Conservation (phyloP, 2,113 vertebrate species). For the Fregata magnificens region DNA sequence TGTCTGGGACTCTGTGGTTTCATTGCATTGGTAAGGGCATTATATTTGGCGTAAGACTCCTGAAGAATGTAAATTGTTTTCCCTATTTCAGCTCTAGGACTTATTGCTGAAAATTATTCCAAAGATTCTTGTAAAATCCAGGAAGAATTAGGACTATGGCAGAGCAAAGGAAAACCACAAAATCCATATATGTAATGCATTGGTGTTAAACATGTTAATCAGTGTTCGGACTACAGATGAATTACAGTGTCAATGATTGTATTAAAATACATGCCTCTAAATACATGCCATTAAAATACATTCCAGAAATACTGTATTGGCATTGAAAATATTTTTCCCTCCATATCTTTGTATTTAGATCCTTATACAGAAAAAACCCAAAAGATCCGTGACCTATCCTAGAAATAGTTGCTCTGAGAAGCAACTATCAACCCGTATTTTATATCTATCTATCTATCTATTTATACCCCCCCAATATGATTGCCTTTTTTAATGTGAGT, state of each 20-base stretch:
- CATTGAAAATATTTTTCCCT: not conserved
- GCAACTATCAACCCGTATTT: not conserved
- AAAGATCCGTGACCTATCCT: accelerated
- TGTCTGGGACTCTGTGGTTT: not conserved
- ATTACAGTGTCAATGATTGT: not conserved
- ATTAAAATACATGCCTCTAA: not conserved
- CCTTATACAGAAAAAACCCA: not conserved
- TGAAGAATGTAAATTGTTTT: not conserved
- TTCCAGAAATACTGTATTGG: not conserved
- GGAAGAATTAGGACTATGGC: not conserved
- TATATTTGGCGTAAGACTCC: not conserved
- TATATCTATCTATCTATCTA: too few species aligned
- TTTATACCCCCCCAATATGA: too few species aligned
- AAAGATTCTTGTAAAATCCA: not conserved
- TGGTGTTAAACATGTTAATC: not conserved
- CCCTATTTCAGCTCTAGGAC: not conserved
- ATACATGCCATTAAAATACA: not conserved
- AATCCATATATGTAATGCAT: not conserved
- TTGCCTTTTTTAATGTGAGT: not conserved
- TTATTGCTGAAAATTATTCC: not conserved
- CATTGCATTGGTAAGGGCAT: not conserved
- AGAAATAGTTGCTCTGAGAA: not conserved
- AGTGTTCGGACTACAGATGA: not conserved
- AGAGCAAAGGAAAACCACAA: not conserved
- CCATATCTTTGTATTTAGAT: not conserved